Evolutionary conservation across 1,140 invertebrate species (phyloP).

Genomic region (Mactra quadrangularis): DNA sequence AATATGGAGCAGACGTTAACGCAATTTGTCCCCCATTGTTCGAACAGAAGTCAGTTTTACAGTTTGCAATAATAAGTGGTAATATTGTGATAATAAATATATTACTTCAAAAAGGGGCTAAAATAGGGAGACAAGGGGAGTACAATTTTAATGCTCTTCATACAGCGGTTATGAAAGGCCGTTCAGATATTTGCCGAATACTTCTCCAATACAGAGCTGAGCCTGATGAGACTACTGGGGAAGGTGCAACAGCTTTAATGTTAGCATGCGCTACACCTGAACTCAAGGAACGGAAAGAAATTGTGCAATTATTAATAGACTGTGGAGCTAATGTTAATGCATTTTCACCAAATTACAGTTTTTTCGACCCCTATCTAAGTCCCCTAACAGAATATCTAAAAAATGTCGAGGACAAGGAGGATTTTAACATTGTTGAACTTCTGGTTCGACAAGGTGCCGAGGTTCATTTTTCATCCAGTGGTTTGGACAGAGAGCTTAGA

Average conservation of each 20-base stretch:
- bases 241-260: conserved; percentile 92
- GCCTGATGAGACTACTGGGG: conserved; percentile 85
- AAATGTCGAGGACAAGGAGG: conserved; percentile 87
- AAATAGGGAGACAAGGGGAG: conserved; percentile 86
- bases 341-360: conserved; percentile 85
- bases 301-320: conserved; percentile 87
- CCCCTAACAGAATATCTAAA: conserved; percentile 93
- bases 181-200: conserved; percentile 86
- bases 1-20: conserved; percentile 92
- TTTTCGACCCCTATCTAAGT: conserved; percentile 85
- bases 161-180: conserved; percentile 88
- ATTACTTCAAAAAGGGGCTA: conserved; percentile 90
- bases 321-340: conserved; percentile 85
- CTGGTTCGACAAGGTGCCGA: conserved; percentile 91
- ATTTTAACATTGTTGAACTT: conserved; percentile 88
- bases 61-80: conserved; percentile 92
- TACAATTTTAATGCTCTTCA: conserved; percentile 93
- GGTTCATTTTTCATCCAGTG: conserved; percentile 68
- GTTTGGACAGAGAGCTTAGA: conserved; percentile 50
- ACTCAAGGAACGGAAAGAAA: conserved; percentile 87
- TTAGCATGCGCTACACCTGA: conserved; percentile 92
- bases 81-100: conserved; percentile 91
- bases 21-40: conserved; percentile 76
- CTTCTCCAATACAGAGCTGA: conserved; percentile 88
- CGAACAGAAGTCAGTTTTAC: conserved; percentile 88